Conservation (phyloP, 2,888 invertebrate species). For the Anagyrus pseudococci region DNA sequence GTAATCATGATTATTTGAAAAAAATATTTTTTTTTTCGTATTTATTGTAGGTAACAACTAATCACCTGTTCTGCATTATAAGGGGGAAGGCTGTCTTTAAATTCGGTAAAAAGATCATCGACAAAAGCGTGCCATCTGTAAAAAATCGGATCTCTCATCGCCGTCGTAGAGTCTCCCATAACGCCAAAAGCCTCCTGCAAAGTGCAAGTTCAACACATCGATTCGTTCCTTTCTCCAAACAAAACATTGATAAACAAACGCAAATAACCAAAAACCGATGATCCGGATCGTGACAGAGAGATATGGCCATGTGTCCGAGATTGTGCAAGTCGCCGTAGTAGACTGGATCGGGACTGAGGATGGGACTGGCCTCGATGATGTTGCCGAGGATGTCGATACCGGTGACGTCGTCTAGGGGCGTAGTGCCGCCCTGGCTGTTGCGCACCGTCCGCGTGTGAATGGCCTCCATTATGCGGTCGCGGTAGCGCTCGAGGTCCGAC, state of each 20-base stretch:
- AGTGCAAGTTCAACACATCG: background rate
- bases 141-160: slow-evolving; percentile 87
- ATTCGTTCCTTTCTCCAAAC: background rate
- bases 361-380: slow-evolving; percentile 72
- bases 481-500: slow-evolving; percentile 77
- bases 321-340: slow-evolving; percentile 85
- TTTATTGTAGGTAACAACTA: no score
- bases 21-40: no score
- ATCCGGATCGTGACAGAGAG: slow-evolving; percentile 82
- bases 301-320: slow-evolving; percentile 79
- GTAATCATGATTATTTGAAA: slow-evolving; percentile 13
- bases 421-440: slow-evolving; percentile 66
- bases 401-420: slow-evolving; percentile 69
- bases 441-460: slow-evolving; percentile 71
- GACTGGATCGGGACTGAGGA: slow-evolving; percentile 72
- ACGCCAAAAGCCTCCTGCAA: slow-evolving; percentile 78
- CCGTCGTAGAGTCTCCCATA: slow-evolving; percentile 84
- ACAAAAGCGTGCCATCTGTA: slow-evolving; percentile 85
- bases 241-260: slow-evolving; percentile 15
- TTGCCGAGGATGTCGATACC: slow-evolving; percentile 84
- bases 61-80: slow-evolving; percentile 62
- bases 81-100: slow-evolving; percentile 74
- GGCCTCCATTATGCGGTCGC: slow-evolving; percentile 75
- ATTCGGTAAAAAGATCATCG: slow-evolving; percentile 78
- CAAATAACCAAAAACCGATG: slow-evolving; percentile 75